A percentile compares a stretch with the other conserved stretches of the same genome.
Evolutionary conservation across 2,888 invertebrate species (phyloP).

Genomic region (Drosophila nr. perissopoda): DNA sequence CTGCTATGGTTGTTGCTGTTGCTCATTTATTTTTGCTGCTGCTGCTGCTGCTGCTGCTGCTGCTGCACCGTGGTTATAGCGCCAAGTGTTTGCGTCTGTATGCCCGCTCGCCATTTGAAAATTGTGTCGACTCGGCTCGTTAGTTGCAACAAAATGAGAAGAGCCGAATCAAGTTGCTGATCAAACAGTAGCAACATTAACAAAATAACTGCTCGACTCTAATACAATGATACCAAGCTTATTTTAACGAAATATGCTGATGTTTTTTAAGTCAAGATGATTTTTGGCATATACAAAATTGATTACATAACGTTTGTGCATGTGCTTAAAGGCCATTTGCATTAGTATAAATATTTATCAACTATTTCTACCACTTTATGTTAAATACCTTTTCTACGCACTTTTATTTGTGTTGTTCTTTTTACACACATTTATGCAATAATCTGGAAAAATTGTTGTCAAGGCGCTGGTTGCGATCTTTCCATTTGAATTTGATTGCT

Average conservation of each 20-base stretch:
- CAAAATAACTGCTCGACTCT: background rate
- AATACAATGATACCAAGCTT: background rate
- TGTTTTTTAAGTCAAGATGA: background rate
- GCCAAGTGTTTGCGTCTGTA: slow-evolving; percentile 42
- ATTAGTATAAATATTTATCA: background rate
- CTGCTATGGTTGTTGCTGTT: slow-evolving; percentile 1
- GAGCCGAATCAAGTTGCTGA: background rate
- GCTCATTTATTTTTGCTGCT: slow-evolving; percentile 9
- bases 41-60: slow-evolving; percentile 26
- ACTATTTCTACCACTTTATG: background rate
- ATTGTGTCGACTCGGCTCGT: slow-evolving; percentile 27
- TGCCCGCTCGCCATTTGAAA: slow-evolving; percentile 29
- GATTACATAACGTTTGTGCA: no score
- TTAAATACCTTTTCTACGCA: background rate
- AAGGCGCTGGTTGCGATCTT: slow-evolving; percentile 7
- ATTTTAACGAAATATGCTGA: background rate
- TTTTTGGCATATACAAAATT: background rate
- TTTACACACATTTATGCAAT: background rate
- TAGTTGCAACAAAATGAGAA: slow-evolving; percentile 3
- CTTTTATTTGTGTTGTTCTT: background rate
- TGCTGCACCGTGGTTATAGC: slow-evolving; percentile 45
- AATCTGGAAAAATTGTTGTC: slow-evolving; percentile 3
- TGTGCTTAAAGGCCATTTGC: background rate
- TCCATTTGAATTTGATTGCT: slow-evolving; percentile 1
- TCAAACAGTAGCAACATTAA: background rate